Conservation (phyloP, 2,888 invertebrate species). For the Tenthredo livida region DNA sequence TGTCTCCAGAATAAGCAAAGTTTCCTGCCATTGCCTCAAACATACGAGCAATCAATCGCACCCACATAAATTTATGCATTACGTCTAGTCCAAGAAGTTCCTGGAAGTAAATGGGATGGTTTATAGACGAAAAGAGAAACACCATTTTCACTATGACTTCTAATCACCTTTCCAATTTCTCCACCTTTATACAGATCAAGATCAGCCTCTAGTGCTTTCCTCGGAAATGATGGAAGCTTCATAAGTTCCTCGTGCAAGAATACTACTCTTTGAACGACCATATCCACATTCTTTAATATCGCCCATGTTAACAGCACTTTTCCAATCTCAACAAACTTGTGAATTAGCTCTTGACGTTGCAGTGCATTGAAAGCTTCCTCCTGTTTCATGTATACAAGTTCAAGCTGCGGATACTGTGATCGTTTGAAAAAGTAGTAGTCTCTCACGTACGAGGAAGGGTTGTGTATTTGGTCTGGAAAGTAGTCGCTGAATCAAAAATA, state of each 20-base stretch:
- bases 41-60: conserved; percentile 96
- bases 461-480: conserved; percentile 94
- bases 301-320: conserved; percentile 96
- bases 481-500: background rate
- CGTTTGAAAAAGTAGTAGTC: conserved; percentile 92
- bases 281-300: conserved; percentile 94
- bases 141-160: background rate
- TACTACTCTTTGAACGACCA: conserved; percentile 98
- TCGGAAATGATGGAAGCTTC: conserved; percentile 98
- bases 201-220: conserved; percentile 98
- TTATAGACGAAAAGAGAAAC: background rate
- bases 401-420: conserved; percentile 98
- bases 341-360: conserved; percentile 93
- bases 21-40: conserved; percentile 99
- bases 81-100: conserved; percentile 96
- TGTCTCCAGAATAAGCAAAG: conserved; percentile 97
- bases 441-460: conserved; percentile 95
- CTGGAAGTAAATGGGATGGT: conserved; percentile 73
- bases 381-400: conserved; percentile 95
- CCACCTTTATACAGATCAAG: conserved; percentile 95
- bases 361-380: conserved; percentile 94
- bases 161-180: conserved; percentile 88
- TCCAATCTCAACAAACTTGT: conserved; percentile 98
- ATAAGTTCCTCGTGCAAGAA: conserved; percentile 99
- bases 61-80: conserved; percentile 99